A percentile compares a stretch with the other conserved stretches of the same genome.
Evolutionary conservation across 1,140 invertebrate genomes (phyloP).

Genomic region (Pseudomyrmex concolor): DNA sequence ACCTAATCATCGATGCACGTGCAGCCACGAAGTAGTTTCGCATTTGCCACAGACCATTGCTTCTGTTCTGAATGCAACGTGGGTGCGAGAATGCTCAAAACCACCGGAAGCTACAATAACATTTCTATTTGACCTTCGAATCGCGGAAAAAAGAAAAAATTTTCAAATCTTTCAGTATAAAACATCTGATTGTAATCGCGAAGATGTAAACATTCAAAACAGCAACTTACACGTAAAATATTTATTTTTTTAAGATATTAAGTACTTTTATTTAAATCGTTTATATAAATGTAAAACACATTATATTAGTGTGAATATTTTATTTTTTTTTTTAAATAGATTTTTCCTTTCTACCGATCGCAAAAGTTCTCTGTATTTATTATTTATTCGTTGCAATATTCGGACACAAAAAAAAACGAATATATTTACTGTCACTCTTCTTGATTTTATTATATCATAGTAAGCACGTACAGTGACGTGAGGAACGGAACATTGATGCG

Average conservation of each 20-base stretch:
- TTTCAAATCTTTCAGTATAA: not conserved
- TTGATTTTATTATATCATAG: not conserved
- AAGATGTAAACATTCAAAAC: not conserved
- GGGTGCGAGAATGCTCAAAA: constrained; percentile 58
- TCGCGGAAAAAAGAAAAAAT: not conserved
- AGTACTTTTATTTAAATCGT: too few relatives aligned
- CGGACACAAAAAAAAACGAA: too few relatives aligned
- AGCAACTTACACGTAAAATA: too few relatives aligned
- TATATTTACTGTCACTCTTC: constrained; percentile 6
- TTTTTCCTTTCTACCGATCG: not conserved
- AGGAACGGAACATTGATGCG: not conserved
- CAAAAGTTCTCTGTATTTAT: not conserved
- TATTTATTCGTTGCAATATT: not conserved
- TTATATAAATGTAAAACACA: too few relatives aligned
- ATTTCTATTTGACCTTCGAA: constrained; percentile 57
- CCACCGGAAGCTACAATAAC: constrained; percentile 52
- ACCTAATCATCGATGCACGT: constrained; percentile 68
- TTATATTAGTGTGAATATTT: too few relatives aligned
- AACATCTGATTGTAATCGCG: not conserved
- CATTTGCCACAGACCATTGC: constrained; percentile 69
- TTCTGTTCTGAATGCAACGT: constrained; percentile 58
- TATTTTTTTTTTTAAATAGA: too few relatives aligned
- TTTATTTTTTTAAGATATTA: too few relatives aligned
- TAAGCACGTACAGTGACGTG: not conserved
- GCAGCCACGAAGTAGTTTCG: constrained; percentile 57